Evolutionary conservation across 1,140 invertebrate genomes (phyloP), one percentile per base, ranked within the genome.

Genomic region (Drepana arcuata): DNA sequence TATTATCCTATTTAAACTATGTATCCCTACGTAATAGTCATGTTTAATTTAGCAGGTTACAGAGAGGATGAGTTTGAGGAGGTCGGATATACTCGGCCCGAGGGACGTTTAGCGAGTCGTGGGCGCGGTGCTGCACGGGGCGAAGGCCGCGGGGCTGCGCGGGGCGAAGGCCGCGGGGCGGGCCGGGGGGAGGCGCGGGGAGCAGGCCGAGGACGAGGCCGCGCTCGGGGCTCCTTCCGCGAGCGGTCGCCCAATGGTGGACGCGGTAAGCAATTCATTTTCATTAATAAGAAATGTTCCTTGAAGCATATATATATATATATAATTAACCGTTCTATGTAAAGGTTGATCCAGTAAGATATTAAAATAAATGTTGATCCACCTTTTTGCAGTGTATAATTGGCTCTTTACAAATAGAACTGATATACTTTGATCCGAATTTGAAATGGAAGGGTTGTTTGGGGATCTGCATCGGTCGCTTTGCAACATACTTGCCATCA

Each of bases 31-130:
- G 18, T 21, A 21, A 21, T 4, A 5, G 9, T 5, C 4, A 9
- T 21, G 18, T 21, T 21, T 21, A 5, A 9, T 37, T 26, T 42
- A 11, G 11, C 14, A 60, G 50, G 23, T 57, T 61, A 49, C 24
- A 65, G 46, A 47, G 59, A 64, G 6, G 67, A 77, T 25, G 65
- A 68, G 3, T 56, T 48, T 29, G 68, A 65, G 12, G 49, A 65
- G 2, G 62, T 59, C 28, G 54, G 48, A 12, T 45, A 16, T 31
- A 60, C 15, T 26, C 31, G 34, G 35, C 31, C 9, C 11, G 35
- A 45, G 28, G 10, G 42, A 16, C 29, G 37, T 5, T 11, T 12
- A 38, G 32, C 42, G 29, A 13, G 37, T 9, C 38, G 51, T 6
- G 50, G 46, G 2, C 10, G 59, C 5, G 56, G 37, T 7, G 66